Evolutionary conservation across 1,140 invertebrate genomes (phyloP).

Genomic region (Conus ventricosus): DNA sequence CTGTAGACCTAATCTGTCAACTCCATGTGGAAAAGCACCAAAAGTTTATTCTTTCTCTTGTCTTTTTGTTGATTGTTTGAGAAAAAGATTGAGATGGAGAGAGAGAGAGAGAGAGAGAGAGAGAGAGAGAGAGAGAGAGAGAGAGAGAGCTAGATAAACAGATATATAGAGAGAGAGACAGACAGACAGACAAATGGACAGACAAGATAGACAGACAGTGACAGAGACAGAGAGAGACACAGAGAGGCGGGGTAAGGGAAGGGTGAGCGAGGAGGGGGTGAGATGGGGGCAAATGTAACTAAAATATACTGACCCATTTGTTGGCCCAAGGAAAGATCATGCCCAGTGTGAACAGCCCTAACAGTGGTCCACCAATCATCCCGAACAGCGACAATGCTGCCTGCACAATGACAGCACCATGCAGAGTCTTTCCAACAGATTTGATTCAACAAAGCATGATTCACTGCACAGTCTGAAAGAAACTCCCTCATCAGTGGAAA

Average conservation of each 20-base stretch:
- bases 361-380: slow-evolving; percentile 73
- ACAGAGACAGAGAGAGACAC: too few relatives aligned
- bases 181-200: background rate
- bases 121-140: too few relatives aligned
- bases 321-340: slow-evolving; percentile 76
- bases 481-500: too few relatives aligned
- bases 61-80: too few relatives aligned
- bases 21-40: too few relatives aligned
- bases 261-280: background rate
- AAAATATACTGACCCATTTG: slow-evolving; percentile 56
- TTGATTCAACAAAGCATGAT: too few relatives aligned
- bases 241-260: background rate
- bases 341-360: slow-evolving; percentile 74
- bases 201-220: too few relatives aligned
- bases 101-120: too few relatives aligned
- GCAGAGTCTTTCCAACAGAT: background rate
- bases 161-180: background rate
- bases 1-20: too few relatives aligned
- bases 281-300: background rate
- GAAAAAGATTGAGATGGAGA: too few relatives aligned
- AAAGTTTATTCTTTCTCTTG: too few relatives aligned
- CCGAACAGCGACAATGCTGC: slow-evolving; percentile 77
- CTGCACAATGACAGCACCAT: slow-evolving; percentile 73
- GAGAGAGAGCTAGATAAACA: background rate
- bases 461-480: too few relatives aligned